phyloP scores from a whole-genome alignment of 1,140 invertebrate genomes.

The Brachionus angularis region DNA sequence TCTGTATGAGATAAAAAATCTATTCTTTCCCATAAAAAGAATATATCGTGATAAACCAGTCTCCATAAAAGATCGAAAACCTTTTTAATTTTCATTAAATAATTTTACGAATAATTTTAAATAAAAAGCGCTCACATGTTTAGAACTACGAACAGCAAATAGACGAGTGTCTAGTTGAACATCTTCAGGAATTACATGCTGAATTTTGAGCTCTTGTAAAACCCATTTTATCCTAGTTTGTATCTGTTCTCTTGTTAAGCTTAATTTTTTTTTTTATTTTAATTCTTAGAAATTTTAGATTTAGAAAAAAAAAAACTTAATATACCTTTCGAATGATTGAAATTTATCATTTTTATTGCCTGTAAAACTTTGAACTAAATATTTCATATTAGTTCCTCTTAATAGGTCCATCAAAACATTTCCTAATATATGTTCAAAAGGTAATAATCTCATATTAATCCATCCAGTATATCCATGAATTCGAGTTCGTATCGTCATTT shows the following conservation, averaged over 20 bases:
- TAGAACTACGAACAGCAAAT: constrained; percentile 56
- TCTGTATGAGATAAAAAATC: constrained; percentile 54
- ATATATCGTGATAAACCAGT: constrained; percentile 55
- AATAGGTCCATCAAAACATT: constrained; percentile 56
- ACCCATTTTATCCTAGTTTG: constrained; percentile 55
- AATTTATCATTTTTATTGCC: constrained; percentile 51
- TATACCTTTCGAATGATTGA: constrained; percentile 54
- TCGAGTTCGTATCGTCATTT: constrained; percentile 53
- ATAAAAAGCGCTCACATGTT: constrained; percentile 52
- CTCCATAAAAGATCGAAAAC: constrained; percentile 56
- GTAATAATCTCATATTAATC: constrained; percentile 53
- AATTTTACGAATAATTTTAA: background rate
- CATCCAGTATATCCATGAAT: constrained; percentile 56
- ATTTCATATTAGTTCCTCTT: constrained; percentile 55
- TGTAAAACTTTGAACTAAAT: constrained; percentile 53
- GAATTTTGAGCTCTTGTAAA: constrained; percentile 52
- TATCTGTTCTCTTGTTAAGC: constrained; percentile 53
- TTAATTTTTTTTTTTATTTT: constrained; percentile 45
- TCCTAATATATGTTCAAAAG: constrained; percentile 50
- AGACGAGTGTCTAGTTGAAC: constrained; percentile 51
- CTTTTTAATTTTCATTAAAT: constrained; percentile 45
- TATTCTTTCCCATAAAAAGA: constrained; percentile 56
- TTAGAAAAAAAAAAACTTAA: constrained; percentile 10
- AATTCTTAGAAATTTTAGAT: background rate
- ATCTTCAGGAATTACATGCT: constrained; percentile 52